phyloP scores from a whole-genome alignment of 2,797 vertebrate genomes.

The Urocyon cinereoargenteus region DNA sequence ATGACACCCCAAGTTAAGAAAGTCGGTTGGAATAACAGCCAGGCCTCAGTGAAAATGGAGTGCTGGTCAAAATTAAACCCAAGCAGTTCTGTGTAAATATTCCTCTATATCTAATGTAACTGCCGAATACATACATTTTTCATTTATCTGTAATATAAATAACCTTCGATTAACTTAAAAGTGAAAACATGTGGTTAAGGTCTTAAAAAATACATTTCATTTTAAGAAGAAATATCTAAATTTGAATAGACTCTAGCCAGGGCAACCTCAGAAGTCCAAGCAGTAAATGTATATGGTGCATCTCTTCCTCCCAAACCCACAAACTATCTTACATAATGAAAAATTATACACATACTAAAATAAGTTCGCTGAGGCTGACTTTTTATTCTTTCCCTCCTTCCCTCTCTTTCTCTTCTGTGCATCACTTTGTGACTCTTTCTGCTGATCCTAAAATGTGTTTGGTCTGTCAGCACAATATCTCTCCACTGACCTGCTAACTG shows the following conservation, averaged over 20 bases:
- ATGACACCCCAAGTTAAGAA: background rate
- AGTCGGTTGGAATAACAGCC: background rate
- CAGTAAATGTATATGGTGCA: background rate
- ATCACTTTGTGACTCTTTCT: background rate
- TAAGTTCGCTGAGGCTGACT: background rate
- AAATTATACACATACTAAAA: background rate
- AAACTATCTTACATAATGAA: background rate
- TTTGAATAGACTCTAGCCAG: background rate
- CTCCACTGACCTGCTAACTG: background rate
- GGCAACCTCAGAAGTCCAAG: background rate
- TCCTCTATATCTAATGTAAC: background rate
- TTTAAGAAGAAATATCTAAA: background rate
- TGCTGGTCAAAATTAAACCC: background rate
- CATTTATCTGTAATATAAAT: background rate
- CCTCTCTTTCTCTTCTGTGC: background rate
- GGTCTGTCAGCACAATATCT: background rate
- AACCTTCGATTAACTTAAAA: background rate
- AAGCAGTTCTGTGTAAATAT: background rate
- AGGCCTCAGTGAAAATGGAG: background rate
- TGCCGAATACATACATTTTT: background rate
- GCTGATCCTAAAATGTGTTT: background rate
- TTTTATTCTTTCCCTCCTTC: background rate
- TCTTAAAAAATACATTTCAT: background rate
- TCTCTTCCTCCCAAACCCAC: background rate
- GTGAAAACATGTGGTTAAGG: background rate